Evolutionary conservation across 1,140 invertebrate genomes (phyloP).

Genomic region (Bombus huntii): DNA sequence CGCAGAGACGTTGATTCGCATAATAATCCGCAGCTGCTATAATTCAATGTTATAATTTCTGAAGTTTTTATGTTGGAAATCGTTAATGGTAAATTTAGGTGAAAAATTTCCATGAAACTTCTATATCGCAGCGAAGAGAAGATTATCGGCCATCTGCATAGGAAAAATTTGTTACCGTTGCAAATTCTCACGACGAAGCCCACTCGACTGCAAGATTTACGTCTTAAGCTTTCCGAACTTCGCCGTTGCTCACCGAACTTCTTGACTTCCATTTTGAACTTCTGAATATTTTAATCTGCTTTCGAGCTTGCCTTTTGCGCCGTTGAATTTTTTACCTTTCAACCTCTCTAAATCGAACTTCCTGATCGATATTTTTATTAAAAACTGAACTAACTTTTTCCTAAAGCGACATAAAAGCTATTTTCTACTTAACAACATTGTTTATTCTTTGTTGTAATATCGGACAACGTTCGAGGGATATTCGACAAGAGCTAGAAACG

Average conservation of each 20-base stretch:
- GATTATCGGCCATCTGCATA: background rate
- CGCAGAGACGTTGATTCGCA: too few species aligned
- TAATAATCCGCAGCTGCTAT: background rate
- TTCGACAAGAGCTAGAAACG: background rate
- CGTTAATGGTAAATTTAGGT: background rate
- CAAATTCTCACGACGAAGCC: background rate
- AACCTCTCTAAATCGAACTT: background rate
- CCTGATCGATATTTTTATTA: background rate
- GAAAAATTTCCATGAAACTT: background rate
- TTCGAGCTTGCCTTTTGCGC: background rate
- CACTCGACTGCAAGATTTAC: background rate
- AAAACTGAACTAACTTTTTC: background rate
- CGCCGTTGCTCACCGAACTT: background rate
- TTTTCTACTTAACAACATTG: background rate
- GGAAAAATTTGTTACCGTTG: slow-evolving; percentile 1
- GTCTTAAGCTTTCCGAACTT: background rate
- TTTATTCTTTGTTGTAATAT: too few species aligned
- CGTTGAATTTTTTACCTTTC: background rate
- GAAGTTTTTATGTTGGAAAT: background rate
- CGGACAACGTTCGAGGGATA: background rate
- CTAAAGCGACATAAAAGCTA: background rate
- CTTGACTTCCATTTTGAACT: slow-evolving; percentile 14
- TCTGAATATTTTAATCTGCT: slow-evolving; percentile 19
- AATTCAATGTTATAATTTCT: background rate
- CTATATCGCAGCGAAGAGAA: background rate